These are phyloP conservation scores for Silvanus unidentatus DNA, from an alignment of 2,888 invertebrate species.

Conservation along the genomic window DNA sequence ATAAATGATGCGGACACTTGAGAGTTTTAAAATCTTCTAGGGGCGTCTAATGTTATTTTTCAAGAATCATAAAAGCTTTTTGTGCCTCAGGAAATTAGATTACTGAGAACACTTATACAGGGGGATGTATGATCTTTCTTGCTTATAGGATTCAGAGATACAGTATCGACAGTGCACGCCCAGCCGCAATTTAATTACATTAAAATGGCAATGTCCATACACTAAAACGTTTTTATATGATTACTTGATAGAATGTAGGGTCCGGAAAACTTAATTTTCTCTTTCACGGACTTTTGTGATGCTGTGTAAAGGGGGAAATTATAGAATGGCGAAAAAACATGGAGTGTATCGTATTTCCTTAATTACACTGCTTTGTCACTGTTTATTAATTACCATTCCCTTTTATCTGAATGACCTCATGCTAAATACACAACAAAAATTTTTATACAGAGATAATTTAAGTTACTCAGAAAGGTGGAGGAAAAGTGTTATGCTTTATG, in stretches of 20 bases:
- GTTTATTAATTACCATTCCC: slow-evolving; percentile 22
- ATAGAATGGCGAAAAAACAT: slow-evolving; percentile 13
- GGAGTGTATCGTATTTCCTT: slow-evolving; percentile 18
- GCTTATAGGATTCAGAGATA: neutral
- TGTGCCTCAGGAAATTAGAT: slow-evolving; percentile 31
- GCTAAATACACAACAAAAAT: slow-evolving; percentile 18
- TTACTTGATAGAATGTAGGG: no score
- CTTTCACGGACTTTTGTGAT: no score
- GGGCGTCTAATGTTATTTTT: slow-evolving; percentile 25
- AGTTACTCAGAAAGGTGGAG: slow-evolving; percentile 10
- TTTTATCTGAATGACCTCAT: slow-evolving; percentile 20
- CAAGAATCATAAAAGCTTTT: slow-evolving; percentile 33
- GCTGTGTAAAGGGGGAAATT: no score
- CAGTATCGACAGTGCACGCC: slow-evolving; percentile 1
- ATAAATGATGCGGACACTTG: slow-evolving; percentile 32
- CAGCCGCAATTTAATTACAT: neutral
- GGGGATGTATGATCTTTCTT: slow-evolving; percentile 2
- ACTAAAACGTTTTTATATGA: no score
- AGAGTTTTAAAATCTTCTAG: slow-evolving; percentile 31
- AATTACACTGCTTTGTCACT: slow-evolving; percentile 17
- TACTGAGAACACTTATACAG: slow-evolving; percentile 26
- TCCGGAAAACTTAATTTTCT: no score
- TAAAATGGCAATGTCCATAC: neutral
- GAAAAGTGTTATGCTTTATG: slow-evolving; percentile 4
- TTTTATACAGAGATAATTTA: slow-evolving; percentile 12